Percentiles rank a stretch among this genome's conserved stretches.
Conservation (phyloP, 2,888 invertebrate species). For the Lampropteryx suffumata region DNA sequence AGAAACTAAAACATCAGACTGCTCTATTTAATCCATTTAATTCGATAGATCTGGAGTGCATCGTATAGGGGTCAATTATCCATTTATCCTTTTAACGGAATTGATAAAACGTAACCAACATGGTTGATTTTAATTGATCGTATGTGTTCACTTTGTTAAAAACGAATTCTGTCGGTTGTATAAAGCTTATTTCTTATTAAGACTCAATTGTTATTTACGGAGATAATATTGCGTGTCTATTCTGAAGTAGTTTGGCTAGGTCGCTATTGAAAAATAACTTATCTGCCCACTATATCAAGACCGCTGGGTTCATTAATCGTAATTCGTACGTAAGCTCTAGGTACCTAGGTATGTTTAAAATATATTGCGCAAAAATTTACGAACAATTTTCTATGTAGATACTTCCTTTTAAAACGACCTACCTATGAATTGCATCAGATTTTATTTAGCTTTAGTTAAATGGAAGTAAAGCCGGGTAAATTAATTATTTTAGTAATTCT, state of each 20-base stretch:
- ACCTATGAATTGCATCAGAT: too few relatives aligned
- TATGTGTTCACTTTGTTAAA: constrained; percentile 68
- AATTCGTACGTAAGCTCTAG: too few relatives aligned
- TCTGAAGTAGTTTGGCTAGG: constrained; percentile 1
- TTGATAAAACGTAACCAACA: constrained; percentile 81
- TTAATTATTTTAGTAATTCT: too few relatives aligned
- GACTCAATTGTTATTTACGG: constrained; percentile 33
- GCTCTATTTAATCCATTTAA: constrained; percentile 69
- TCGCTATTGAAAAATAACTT: neutral
- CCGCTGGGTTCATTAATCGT: too few relatives aligned
- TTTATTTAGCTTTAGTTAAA: too few relatives aligned
- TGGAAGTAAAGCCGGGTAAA: too few relatives aligned
- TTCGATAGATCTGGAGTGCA: constrained; percentile 71
- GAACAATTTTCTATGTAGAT: too few relatives aligned
- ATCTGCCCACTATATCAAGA: too few relatives aligned
- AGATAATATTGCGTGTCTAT: constrained; percentile 35
- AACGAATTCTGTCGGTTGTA: constrained; percentile 61
- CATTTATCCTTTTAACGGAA: constrained; percentile 82
- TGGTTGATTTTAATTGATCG: constrained; percentile 77
- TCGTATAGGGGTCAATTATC: constrained; percentile 81
- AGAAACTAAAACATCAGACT: constrained; percentile 60
- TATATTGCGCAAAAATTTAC: too few relatives aligned
- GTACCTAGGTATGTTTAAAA: too few relatives aligned
- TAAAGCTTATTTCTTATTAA: constrained; percentile 52
- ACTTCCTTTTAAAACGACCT: too few relatives aligned